Conservation (phyloP, 2,113 vertebrate genomes). For the Catharus bicknelli region DNA sequence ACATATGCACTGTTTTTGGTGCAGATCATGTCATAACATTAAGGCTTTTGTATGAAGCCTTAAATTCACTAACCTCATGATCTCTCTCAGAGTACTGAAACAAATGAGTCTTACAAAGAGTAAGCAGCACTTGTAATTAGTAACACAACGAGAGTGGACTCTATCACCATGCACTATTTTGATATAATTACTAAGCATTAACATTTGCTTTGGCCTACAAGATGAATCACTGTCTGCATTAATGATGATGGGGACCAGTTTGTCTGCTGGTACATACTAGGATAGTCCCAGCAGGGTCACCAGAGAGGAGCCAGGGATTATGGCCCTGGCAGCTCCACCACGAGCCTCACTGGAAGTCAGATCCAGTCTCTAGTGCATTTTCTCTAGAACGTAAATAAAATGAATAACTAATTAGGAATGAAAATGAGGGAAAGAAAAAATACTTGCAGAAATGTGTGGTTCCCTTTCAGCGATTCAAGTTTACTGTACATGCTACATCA, state of each 20-base stretch:
- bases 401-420: conserved; percentile 25
- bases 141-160: background rate
- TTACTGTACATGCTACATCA: conserved; percentile 22
- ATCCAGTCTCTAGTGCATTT: background rate
- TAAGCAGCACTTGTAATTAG: conserved; percentile 12
- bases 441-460: background rate
- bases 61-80: background rate
- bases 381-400: background rate
- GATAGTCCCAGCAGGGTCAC: background rate
- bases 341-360: background rate
- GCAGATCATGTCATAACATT: background rate
- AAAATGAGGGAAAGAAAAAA: conserved; percentile 44
- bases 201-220: background rate
- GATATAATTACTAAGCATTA: background rate
- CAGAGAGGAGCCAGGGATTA: background rate
- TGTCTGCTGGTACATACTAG: background rate
- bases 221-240: background rate
- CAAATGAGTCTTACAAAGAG: background rate
- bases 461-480: conserved; percentile 21
- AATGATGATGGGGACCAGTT: background rate
- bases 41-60: background rate
- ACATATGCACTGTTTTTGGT: background rate
- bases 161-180: background rate
- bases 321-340: background rate
- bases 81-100: background rate